Conservation (phyloP, 2,797 vertebrate species). For the Ptychobarbus kaznakovi region DNA sequence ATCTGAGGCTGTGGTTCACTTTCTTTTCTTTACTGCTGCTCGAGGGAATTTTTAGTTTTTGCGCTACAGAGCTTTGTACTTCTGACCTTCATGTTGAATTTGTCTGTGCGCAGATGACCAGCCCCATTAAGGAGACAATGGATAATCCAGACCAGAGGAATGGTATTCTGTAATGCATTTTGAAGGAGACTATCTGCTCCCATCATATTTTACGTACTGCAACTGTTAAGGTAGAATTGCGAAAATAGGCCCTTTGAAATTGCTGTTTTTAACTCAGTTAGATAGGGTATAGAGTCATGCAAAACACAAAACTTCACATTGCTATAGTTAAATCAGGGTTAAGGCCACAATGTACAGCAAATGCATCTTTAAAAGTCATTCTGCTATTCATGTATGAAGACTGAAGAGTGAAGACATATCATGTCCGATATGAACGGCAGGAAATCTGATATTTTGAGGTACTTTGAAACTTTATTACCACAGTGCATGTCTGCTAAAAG, state of each 20-base stretch:
- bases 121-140: conserved; percentile 30
- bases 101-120: conserved; percentile 50
- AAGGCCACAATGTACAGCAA: not conserved
- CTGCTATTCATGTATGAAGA: conserved; percentile 31
- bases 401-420: conserved; percentile 33
- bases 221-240: not conserved
- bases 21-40: conserved; percentile 45
- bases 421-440: conserved; percentile 46
- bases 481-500: conserved; percentile 91
- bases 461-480: conserved; percentile 87
- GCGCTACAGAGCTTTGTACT: conserved; percentile 25
- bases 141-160: conserved; percentile 28
- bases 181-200: conserved; percentile 46
- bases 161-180: conserved; percentile 51
- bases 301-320: not conserved
- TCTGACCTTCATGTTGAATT: conserved; percentile 33
- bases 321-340: not conserved
- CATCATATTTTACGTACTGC: conserved; percentile 37
- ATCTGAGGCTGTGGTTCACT: conserved; percentile 47
- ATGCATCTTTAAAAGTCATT: conserved; percentile 22
- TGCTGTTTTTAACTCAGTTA: not conserved
- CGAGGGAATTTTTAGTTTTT: conserved; percentile 48
- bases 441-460: conserved; percentile 75
- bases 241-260: conserved; percentile 24
- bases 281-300: not conserved